Base-by-base conservation (phyloP, 2,888 invertebrate genomes). In the Watsonalla binaria region DNA sequence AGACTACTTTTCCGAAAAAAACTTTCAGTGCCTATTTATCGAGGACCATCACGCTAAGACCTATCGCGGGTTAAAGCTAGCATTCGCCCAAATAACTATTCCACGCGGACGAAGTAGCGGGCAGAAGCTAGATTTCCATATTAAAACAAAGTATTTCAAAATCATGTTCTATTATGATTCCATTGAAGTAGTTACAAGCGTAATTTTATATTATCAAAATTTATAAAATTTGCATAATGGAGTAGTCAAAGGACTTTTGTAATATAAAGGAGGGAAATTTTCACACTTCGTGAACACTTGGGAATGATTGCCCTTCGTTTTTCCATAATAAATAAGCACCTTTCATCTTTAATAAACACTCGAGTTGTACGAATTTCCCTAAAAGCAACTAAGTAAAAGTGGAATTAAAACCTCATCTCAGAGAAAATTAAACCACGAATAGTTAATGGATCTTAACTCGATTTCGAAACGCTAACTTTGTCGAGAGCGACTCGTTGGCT, bases 371-470 rank as follows among this genome's bases (percentile, higher is more conserved):
- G 61, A 58, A 70, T 63, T 76, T 60, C 58, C 54, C 57, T 60
- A 65, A 72, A 76, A 67, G 63, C 72, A 73, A 76, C 66, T 79
- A 72, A 74, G 64, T 70, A 72, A 73, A 76, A 78, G 72, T 75
- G 63, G 72, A 83, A 81, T 84, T 84, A 83, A 84, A 85, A 85
- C 76, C 82, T 82, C 80, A 82, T 86, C 80, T 73, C 69, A 69
- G 73, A 76, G 79, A 82, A 83, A 85, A 83, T 85, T 84, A 80
- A 84, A 84, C 84, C 84, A 66, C 82, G 77, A 85, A 82, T 86
- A 84, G 84, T 85, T 84, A 87, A 86, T 85, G 82, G 82, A 73
- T 84, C 84, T 85, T 84, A 85, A 86, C 84, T 84, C 73, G 79
- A 86, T 86, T 87, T 76, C 69, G 72, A 82, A 86, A 82, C 79